phyloP scores from a whole-genome alignment of 2,888 invertebrate genomes.

The Tubulanus polymorphus region DNA sequence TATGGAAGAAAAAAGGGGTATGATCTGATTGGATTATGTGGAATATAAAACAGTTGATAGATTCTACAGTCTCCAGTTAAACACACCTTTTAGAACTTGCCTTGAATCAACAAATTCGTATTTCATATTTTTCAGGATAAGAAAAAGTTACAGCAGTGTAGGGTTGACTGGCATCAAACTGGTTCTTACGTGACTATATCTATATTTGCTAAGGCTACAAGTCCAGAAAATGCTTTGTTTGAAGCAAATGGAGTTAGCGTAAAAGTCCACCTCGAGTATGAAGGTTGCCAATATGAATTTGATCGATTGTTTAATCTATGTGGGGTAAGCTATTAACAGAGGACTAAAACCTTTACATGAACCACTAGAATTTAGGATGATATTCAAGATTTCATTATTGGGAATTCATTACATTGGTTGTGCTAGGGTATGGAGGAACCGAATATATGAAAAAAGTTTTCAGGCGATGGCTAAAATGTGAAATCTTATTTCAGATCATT shows the following conservation, averaged over 20 bases:
- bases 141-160: conserved; percentile 58
- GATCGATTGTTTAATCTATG: conserved; percentile 68
- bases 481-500: conserved; percentile 66
- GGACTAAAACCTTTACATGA: too few species aligned
- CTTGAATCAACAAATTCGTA: neutral
- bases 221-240: conserved; percentile 70
- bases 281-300: conserved; percentile 61
- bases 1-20: conserved; percentile 73
- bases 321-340: conserved; percentile 77
- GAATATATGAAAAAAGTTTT: too few species aligned
- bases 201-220: conserved; percentile 85
- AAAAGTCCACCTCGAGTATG: conserved; percentile 71
- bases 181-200: conserved; percentile 77
- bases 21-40: conserved; percentile 4
- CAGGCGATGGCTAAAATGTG: too few species aligned
- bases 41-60: too few species aligned
- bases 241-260: conserved; percentile 81
- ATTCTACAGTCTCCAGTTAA: too few species aligned
- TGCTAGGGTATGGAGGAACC: too few species aligned
- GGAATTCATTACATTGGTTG: too few species aligned
- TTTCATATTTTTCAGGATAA: conserved; percentile 17
- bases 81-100: too few species aligned
- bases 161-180: conserved; percentile 96
- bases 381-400: too few species aligned
- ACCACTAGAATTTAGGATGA: too few species aligned